phyloP scores from a whole-genome alignment of 2,113 vertebrate genomes.

The Leptodactylus fuscus region DNA sequence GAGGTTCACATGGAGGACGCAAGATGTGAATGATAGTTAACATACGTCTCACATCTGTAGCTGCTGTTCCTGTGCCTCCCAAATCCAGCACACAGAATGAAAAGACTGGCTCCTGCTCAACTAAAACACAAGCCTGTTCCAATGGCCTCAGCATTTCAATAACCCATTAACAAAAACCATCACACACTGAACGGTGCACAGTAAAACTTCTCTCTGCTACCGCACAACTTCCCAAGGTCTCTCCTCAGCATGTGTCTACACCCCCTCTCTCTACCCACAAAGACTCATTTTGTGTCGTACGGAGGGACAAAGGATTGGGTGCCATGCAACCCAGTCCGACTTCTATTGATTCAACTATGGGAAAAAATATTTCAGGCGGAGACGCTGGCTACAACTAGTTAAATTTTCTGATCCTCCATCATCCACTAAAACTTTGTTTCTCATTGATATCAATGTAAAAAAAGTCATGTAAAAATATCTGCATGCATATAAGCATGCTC shows the following conservation, averaged over 20 bases:
- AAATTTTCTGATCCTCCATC: neutral
- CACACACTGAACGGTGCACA: conserved; percentile 27
- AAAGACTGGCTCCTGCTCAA: conserved; percentile 37
- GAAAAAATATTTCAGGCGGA: neutral
- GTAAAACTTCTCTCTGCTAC: conserved; percentile 27
- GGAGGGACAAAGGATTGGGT: conserved; percentile 27
- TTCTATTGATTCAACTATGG: conserved; percentile 16
- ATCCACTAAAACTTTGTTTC: too few species aligned
- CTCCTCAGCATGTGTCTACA: conserved; percentile 63
- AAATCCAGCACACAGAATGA: neutral
- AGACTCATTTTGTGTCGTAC: conserved; percentile 34
- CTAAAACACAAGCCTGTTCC: conserved; percentile 49
- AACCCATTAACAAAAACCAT: conserved; percentile 50
- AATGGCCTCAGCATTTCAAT: conserved; percentile 55
- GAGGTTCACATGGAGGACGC: neutral
- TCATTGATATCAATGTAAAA: too few species aligned
- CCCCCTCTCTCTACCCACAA: conserved; percentile 70
- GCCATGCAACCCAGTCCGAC: neutral
- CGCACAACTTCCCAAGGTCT: conserved; percentile 29
- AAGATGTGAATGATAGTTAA: neutral
- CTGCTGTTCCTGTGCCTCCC: neutral
- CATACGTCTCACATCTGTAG: conserved; percentile 5
- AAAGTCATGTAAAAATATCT: too few species aligned
- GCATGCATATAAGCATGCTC: too few species aligned
- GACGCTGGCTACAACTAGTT: neutral